phyloP scores from a whole-genome alignment of 2,888 invertebrate genomes.

The Nephrotoma guestfalica region DNA sequence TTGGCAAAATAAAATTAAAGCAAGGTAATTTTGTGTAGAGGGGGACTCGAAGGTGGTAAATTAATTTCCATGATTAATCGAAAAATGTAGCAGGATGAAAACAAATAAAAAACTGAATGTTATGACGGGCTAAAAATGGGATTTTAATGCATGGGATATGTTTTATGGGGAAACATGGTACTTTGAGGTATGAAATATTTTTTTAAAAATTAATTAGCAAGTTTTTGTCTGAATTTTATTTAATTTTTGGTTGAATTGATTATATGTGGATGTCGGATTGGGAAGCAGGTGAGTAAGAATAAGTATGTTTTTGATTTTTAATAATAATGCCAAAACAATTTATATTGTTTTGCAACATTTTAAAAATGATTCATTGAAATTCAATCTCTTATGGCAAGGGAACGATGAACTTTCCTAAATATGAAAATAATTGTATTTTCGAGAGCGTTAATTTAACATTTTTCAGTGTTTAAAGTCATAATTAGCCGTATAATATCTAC shows the following conservation, averaged over 20 bases:
- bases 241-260: background rate
- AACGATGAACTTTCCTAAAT: no score
- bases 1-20: background rate
- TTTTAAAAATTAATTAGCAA: background rate
- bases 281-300: background rate
- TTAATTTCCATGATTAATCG: background rate
- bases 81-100: background rate
- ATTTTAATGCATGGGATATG: background rate
- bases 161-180: background rate
- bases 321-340: no score
- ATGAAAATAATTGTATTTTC: no score
- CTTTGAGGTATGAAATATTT: background rate
- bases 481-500: no score
- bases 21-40: background rate
- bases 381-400: no score
- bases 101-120: background rate
- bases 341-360: no score
- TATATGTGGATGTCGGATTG: background rate
- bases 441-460: no score
- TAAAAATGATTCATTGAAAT: no score
- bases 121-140: background rate
- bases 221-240: background rate
- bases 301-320: no score
- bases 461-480: no score
- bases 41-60: background rate